Conservation (phyloP, 2,888 invertebrate genomes). For the Autographa pulchrina region DNA sequence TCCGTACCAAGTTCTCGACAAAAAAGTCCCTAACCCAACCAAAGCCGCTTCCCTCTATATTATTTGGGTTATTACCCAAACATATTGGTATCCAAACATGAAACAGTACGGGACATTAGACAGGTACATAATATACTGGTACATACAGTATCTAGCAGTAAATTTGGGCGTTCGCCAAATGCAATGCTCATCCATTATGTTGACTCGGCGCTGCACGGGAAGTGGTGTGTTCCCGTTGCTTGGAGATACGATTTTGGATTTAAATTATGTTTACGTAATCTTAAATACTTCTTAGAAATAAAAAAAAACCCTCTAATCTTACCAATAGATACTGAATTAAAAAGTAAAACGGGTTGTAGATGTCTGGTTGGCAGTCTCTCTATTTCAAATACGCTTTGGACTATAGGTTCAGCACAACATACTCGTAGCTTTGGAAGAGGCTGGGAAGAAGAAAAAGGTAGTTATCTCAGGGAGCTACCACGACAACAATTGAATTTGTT, state of each 20-base stretch:
- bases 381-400: too few species aligned
- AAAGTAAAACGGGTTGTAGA: too few species aligned
- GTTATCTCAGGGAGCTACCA: too few species aligned
- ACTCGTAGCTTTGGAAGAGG: too few species aligned
- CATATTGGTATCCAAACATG: conserved; percentile 40
- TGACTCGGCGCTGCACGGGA: conserved; percentile 83
- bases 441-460: too few species aligned
- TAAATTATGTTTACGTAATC: not conserved
- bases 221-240: conserved; percentile 65
- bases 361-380: too few species aligned
- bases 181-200: conserved; percentile 89
- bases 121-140: conserved; percentile 58
- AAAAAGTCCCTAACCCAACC: not conserved
- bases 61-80: not conserved
- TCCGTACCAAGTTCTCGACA: not conserved
- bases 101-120: conserved; percentile 53
- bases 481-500: too few species aligned
- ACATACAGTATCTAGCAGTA: conserved; percentile 83
- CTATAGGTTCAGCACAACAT: too few species aligned
- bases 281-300: not conserved
- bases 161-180: conserved; percentile 89
- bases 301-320: not conserved
- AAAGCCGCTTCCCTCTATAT: not conserved
- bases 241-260: conserved; percentile 44
- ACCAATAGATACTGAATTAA: too few species aligned